Conservation (phyloP, 1,140 invertebrate genomes). For the Drosophila nigrodunni region DNA sequence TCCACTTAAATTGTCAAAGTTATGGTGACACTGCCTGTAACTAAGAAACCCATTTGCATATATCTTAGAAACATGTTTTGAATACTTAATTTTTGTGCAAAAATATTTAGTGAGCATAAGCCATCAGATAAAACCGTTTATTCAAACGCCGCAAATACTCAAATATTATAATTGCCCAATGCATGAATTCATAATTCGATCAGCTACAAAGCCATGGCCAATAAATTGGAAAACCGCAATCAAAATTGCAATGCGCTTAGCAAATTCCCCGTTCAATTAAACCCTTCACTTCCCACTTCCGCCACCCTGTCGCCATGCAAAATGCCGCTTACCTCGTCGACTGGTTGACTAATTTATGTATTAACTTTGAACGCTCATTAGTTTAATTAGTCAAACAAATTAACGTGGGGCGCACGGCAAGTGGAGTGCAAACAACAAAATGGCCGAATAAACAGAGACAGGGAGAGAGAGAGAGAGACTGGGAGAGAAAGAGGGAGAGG, state of each 20-base stretch:
- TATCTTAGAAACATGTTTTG: too few species aligned
- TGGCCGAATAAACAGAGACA: constrained; percentile 72
- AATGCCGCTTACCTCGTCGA: not conserved
- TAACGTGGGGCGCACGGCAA: constrained; percentile 76
- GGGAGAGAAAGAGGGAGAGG: not conserved
- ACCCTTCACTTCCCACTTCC: not conserved
- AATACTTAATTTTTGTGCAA: too few species aligned
- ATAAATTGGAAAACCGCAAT: constrained; percentile 47
- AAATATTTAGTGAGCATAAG: not conserved
- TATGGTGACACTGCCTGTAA: too few species aligned
- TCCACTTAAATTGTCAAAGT: too few species aligned
- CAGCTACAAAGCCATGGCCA: constrained; percentile 27
- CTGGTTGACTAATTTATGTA: constrained; percentile 79
- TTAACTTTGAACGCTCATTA: constrained; percentile 85
- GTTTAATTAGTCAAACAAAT: constrained; percentile 85
- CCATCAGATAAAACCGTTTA: not conserved
- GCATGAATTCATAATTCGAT: constrained; percentile 19
- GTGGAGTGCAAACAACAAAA: constrained; percentile 81
- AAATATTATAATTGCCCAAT: not conserved
- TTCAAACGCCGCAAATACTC: not conserved
- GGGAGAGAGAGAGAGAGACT: constrained; percentile 2
- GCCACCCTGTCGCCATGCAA: not conserved
- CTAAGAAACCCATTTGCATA: too few species aligned
- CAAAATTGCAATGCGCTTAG: constrained; percentile 45
- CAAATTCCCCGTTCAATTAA: constrained; percentile 17